Base-by-base conservation (phyloP, 2,888 invertebrate species). In the Pseudanteris insignis region DNA sequence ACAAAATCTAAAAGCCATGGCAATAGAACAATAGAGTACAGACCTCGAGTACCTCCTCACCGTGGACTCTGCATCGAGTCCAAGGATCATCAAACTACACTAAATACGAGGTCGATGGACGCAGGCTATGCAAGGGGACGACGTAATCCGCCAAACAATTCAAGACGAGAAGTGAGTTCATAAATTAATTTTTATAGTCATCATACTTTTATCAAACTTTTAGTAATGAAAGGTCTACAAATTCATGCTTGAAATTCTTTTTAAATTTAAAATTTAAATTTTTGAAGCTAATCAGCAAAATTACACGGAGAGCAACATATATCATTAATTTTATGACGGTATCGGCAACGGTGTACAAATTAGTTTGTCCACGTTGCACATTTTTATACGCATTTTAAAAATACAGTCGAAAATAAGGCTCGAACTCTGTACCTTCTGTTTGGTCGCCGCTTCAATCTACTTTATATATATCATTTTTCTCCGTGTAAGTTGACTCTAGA, bases 61-160 rank as follows among this genome's bases (percentile, higher is more conserved):
- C 90, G 90, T 74, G 85, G 87, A 9, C 73, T 71, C 38, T 67
- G 72, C 41, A 69, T 75, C 58, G 79, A 79, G 37, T 70, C 75
- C 13, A 78, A 77, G 50, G 77, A 80, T 64, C 76, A 80, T 63
- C 76, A 77, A 50, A 72, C 86, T 30, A 90, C 91, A 64, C 84
- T 92, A 61, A 92, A 91, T 79, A 91, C 92, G 65, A 86, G 92
- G 71, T 92, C 92, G 4, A 92, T 92, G 88, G 80, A 64, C 69
- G 79, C 69, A 63, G 76, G 55, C 72, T 74, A 14, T 71, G 79
- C 66, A 11, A 62, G 37, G 62, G 66, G 64, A 36, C 70, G 77
- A 66, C 67, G 75, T 46, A 73, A 73, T 11, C 72, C 78, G 36
- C 68, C 75, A 67, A 70, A 74, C 60, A 73, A 74, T 67, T 74